phyloP scores from a whole-genome alignment of 2,888 invertebrate genomes.

The Halictus quadricinctus region DNA sequence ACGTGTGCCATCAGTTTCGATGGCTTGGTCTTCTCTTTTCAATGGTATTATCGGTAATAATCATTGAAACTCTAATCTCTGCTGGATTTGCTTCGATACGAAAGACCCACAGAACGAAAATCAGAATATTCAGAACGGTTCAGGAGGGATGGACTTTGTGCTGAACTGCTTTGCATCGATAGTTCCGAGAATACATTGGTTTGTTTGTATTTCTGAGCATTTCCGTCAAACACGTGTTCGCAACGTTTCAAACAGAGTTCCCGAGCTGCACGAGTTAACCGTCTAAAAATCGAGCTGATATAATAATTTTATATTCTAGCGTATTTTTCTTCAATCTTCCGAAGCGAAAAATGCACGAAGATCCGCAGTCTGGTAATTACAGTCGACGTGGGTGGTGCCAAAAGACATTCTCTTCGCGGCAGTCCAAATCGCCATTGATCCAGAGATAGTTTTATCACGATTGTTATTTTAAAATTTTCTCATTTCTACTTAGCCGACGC shows the following conservation, averaged over 20 bases:
- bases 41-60: too few relatives aligned
- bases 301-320: too few relatives aligned
- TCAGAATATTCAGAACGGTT: not conserved
- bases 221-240: not conserved
- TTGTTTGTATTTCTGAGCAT: not conserved
- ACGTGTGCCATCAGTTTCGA: too few relatives aligned
- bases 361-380: not conserved
- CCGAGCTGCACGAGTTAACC: not conserved
- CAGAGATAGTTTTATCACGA: constrained; percentile 19
- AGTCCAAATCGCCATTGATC: constrained; percentile 1
- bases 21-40: not conserved
- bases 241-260: not conserved
- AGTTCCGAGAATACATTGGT: not conserved
- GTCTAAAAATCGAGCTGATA: not conserved
- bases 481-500: constrained; percentile 30
- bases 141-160: not conserved
- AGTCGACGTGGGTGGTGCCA: not conserved
- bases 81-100: not conserved
- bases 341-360: too few relatives aligned
- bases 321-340: too few relatives aligned
- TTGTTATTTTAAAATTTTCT: constrained; percentile 29
- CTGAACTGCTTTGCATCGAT: not conserved
- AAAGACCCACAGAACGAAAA: not conserved
- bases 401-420: not conserved
- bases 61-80: too few relatives aligned